Evolutionary conservation across 2,113 vertebrate species (phyloP).

Genomic region (Isurus oxyrinchus): DNA sequence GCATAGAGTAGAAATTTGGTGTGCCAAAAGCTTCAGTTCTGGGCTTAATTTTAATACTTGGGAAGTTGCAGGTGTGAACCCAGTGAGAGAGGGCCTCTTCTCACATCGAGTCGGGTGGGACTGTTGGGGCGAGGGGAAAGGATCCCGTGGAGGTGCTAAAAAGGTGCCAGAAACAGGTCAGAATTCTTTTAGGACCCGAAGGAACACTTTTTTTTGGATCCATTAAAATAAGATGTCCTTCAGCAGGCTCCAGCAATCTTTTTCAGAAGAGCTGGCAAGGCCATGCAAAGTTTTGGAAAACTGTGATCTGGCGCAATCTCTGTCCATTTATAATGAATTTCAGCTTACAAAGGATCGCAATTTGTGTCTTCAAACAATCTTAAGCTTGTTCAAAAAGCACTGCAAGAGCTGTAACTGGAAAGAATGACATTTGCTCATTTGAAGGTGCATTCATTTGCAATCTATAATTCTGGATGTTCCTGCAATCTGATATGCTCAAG

Average conservation of each 20-base stretch:
- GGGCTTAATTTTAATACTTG: neutral
- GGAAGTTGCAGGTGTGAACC: neutral
- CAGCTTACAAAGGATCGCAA: neutral
- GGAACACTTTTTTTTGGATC: neutral
- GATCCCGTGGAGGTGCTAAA: neutral
- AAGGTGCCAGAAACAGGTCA: neutral
- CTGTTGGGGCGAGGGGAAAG: neutral
- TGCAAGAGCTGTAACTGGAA: neutral
- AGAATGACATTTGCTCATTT: neutral
- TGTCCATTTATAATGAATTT: neutral
- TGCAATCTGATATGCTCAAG: neutral
- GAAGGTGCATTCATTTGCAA: neutral
- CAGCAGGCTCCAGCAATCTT: neutral
- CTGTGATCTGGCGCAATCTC: neutral
- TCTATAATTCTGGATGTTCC: neutral
- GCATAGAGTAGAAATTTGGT: neutral
- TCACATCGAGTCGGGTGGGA: too few relatives aligned
- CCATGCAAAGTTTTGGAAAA: neutral
- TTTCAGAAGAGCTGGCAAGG: neutral
- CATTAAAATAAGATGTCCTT: neutral
- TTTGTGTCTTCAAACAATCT: neutral
- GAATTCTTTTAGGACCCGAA: neutral
- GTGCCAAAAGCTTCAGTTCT: neutral
- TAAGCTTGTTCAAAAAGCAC: neutral
- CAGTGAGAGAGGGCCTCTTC: neutral